Evolutionary conservation across 2,113 vertebrate genomes (phyloP), one percentile per base, ranked within the genome.

Genomic region (Pterocles orientalis): DNA sequence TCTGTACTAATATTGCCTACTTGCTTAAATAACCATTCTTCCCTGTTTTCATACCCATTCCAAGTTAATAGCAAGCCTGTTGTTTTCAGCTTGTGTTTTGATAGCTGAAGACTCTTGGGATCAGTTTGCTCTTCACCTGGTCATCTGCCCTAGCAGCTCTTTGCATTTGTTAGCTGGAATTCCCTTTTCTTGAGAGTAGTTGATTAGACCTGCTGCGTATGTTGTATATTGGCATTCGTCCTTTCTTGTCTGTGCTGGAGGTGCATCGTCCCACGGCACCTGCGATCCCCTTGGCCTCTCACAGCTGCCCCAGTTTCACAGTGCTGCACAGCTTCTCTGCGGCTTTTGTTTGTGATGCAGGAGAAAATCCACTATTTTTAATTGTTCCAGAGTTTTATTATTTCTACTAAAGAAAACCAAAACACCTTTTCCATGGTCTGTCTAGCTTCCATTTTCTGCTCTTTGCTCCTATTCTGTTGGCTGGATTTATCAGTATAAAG

Each of bases 231-330:
- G 45, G 58, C 29, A 3, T 20, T 41, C 1, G 7, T n/a, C 66
- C 33, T 31, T 23, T 33, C 53, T 12, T 7, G 1, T 3, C 68
- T 12, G 5, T 41, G 26, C 69, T 68, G 54, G 20, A 18, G 43
- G 10, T 3, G 16, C 62, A 3, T 36, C 15, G 2, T 29, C 47
- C 53, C 8, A 2, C 18, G 20, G 24, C 19, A 13, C 8, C 69
- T 24, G 53, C 8, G 57, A 12, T 50, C 41, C 81, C 26, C 1
- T 2, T 9, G 33, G 10, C 18, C 24, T 21, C 23, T 24, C 31
- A 1, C 47, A 41, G 58, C n/a, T 34, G 25, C 13, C 54, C 18
- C 8, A 2, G n/a, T n/a, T 12, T 20, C 2, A 1, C 8, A 28
- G 3, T 7, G 20, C 45, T 47, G n/a, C 23, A 3, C 19, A 14